A percentile compares a stretch with the other conserved stretches of the same genome.
Conservation (phyloP, 2,113 vertebrate genomes). For the Fulica atra region DNA sequence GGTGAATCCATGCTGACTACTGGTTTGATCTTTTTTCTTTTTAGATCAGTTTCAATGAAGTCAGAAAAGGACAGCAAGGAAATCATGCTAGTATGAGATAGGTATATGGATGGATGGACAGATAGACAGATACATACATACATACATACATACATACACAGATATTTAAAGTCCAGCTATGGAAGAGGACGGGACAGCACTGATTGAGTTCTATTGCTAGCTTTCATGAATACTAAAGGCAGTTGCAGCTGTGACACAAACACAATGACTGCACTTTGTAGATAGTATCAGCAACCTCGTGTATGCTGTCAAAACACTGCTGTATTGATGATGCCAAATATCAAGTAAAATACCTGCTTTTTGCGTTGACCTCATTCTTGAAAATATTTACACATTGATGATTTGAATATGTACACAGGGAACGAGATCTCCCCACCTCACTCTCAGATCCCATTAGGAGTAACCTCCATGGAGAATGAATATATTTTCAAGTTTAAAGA, state of each 20-base stretch:
- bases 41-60: not conserved
- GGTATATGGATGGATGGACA: too few relatives aligned
- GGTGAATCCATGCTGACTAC: too few relatives aligned
- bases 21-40: not conserved
- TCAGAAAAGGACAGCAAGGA: not conserved
- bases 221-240: not conserved
- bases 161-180: not conserved
- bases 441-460: not conserved
- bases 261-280: not conserved
- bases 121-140: too few relatives aligned
- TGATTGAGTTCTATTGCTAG: not conserved
- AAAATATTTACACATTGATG: not conserved
- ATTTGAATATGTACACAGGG: not conserved
- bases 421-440: not conserved
- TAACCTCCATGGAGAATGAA: not conserved
- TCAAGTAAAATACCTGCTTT: not conserved
- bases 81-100: not conserved
- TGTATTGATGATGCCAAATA: not conserved
- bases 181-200: not conserved
- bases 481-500: not conserved
- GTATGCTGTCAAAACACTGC: not conserved
- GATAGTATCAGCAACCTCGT: not conserved
- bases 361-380: not conserved
- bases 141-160: too few relatives aligned
- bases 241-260: not conserved